Conservation (phyloP, 2,113 vertebrate genomes). For the Dipodomys merriami region DNA sequence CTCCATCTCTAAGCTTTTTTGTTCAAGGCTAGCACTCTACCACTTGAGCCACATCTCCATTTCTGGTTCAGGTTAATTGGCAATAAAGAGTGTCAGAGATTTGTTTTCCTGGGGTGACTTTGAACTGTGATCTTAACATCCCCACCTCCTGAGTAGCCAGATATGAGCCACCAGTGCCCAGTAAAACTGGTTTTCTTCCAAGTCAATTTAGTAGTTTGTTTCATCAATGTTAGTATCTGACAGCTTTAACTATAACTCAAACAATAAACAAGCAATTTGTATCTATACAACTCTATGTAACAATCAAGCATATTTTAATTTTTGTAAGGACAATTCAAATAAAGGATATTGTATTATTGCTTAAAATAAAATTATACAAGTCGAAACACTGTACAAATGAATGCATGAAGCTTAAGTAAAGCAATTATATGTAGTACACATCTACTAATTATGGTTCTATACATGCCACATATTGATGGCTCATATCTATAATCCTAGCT, state of each 20-base stretch:
- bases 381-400: constrained; percentile 42
- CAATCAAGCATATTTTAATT: constrained; percentile 26
- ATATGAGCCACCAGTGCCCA: no score
- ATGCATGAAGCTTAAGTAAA: constrained; percentile 12
- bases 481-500: no score
- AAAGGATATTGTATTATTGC: neutral
- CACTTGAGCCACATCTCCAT: no score
- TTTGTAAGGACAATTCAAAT: constrained; percentile 34
- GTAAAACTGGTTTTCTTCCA: neutral
- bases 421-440: constrained; percentile 4
- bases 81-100: no score
- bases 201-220: constrained; percentile 33
- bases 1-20: no score
- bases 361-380: constrained; percentile 43
- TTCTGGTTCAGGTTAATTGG: no score
- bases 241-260: constrained; percentile 23
- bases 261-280: neutral
- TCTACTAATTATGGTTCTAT: neutral
- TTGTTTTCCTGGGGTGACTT: no score
- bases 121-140: no score
- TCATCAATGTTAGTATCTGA: constrained; percentile 4
- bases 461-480: neutral
- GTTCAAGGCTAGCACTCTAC: no score
- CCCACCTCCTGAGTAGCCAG: no score
- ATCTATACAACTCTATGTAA: neutral